Evolutionary conservation across 2,888 invertebrate species (phyloP), one percentile per base, ranked within the genome.

Genomic region (Acanthosepion esculentum): DNA sequence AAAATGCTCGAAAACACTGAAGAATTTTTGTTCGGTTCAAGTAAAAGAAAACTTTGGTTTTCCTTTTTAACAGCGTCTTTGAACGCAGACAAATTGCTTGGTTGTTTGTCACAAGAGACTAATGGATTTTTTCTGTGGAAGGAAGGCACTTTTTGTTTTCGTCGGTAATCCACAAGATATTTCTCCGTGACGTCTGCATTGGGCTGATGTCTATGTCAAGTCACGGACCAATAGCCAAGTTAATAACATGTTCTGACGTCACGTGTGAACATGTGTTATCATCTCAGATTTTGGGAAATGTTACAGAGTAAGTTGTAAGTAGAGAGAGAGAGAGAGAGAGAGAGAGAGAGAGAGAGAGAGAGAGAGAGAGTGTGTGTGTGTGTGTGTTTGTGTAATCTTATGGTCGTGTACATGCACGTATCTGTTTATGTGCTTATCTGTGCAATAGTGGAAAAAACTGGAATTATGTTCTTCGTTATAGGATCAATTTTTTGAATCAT

Each of bases 1-100:
- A 59, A 59, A 59, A 23, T 23, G 23, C 0, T 23, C 6, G 23
- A 59, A 59, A 59, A 59, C 23, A 7, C 23, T 3, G 59, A 55
- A 59, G 20, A 26, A 59, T 20, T 78, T n/a, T 78, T n/a, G 8
- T 78, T 78, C 15, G 18, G 18, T n/a, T 10, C 12, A 78, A n/a
- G n/a, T 15, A 6, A n/a, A 78, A 78, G n/a, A 78, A n/a, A 78
- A n/a, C 18, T 5, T 78, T 78, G n/a, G 1, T 78, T 78, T 78
- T 78, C 15, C 12, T 78, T 78, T 59, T 59, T 23, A 59, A 23
- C 59, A 15, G 78, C 12, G n/a, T 78, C 15, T 78, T 78, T 33
- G n/a, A n/a, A 78, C n/a, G 78, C 78, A 78, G 78, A 78, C 78
- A 33, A n/a, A n/a, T 78, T 78, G n/a, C n/a, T 78, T 78, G n/a